Evolutionary conservation across 2,888 invertebrate species (phyloP).

Genomic region (Limnephilus lunatus): DNA sequence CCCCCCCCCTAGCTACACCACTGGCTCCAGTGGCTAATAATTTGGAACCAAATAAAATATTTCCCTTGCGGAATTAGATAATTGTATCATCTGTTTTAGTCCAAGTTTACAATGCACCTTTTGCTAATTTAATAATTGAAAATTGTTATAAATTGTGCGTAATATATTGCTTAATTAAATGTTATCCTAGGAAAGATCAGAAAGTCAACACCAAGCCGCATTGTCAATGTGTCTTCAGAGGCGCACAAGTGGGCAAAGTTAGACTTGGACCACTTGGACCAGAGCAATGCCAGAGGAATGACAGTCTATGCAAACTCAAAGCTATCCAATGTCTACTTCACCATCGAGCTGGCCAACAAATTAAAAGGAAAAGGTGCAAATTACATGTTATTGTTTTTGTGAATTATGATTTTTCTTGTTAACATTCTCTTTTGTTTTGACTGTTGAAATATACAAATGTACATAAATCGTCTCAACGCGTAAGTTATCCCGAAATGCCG

Average conservation of each 20-base stretch:
- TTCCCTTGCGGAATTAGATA: too few relatives aligned
- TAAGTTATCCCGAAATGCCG: too few relatives aligned
- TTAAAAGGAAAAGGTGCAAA: slow-evolving; percentile 52
- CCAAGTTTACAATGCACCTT: too few relatives aligned
- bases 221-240: slow-evolving; percentile 81
- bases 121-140: too few relatives aligned
- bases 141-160: not conserved
- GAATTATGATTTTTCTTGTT: not conserved
- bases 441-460: too few relatives aligned
- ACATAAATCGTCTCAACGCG: too few relatives aligned
- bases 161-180: not conserved
- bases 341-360: slow-evolving; percentile 51
- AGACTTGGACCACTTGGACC: slow-evolving; percentile 71
- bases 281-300: slow-evolving; percentile 71
- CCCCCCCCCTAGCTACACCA: too few relatives aligned
- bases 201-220: slow-evolving; percentile 78
- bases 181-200: slow-evolving; percentile 50
- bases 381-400: too few relatives aligned
- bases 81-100: too few relatives aligned
- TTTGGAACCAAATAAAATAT: too few relatives aligned
- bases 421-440: not conserved
- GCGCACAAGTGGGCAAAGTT: slow-evolving; percentile 77
- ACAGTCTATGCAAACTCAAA: slow-evolving; percentile 56
- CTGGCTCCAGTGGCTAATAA: too few relatives aligned
- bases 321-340: slow-evolving; percentile 53